Base-by-base conservation (phyloP, 1,140 invertebrate genomes). In the Galleria mellonella region DNA sequence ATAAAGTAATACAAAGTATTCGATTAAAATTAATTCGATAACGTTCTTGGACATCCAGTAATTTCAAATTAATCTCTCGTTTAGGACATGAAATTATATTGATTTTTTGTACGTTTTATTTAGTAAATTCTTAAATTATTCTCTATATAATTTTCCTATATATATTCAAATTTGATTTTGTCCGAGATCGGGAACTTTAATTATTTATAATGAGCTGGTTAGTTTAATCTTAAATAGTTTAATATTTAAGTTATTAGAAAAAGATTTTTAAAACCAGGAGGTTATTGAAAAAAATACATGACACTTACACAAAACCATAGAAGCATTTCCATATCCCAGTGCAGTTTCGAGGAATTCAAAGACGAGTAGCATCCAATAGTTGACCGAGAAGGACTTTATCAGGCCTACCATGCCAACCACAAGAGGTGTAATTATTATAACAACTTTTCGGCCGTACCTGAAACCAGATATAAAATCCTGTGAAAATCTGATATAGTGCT, bases 301-400 rank as follows among this genome's bases (percentile, higher is more conserved):
- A 27, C 87, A 81, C 72, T 89, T 78, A 85, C 89, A 91, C 28
- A 87, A 84, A 27, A 90, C 87, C 59, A 87, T 76, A 46, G 88
- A 89, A 13, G 89, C 86, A 36, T 88, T 89, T 5, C 88, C 81
- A 37, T 84, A 84, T 1, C 86, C 86, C 4, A 87, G 62, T 2
- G 74, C 75, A 0, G 88, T 85, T 50, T 89, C 88, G 7, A 89
- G 52, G 50, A 89, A 89, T 60, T 89, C 88, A 1, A 90, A 72
- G 4, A 74, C 67, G 12, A 89, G 53, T 32, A 90, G 88, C 54
- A 87, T 87, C 81, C 84, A 87, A 64, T 89, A 90, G 66, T 87
- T 87, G 9, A 85, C 72, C 1, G 89, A 84, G 51, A 90, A 89
- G 1, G 89, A 89, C 58, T 88, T 88, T 10, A 88, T 69, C 15